Evolutionary conservation across 2,113 vertebrate species (phyloP).

Genomic region (Mus musculus): GRCm39 chr10:115805501-115806000

Average conservation of each 20-base stretch:
- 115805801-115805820: not conserved
- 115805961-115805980: not conserved
- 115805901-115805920: not conserved
- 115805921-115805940: not conserved
- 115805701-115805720: not conserved
- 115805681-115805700: not conserved
- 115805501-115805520: not conserved
- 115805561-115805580: constrained; percentile 18
- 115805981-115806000: not conserved
- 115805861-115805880: not conserved
- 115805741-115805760: not conserved
- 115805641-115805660: not conserved
- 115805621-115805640: not conserved
- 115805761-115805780: not conserved
- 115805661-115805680: not conserved
- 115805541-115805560: not conserved
- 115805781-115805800: not conserved
- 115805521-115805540: not conserved
- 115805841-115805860: not conserved
- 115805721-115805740: not conserved
- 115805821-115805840: not conserved
- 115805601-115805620: not conserved
- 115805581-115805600: not conserved
- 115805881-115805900: not conserved
- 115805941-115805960: constrained; percentile 15